phyloP scores from a whole-genome alignment of 1,140 invertebrate genomes.

The Uloborus diversus region DNA sequence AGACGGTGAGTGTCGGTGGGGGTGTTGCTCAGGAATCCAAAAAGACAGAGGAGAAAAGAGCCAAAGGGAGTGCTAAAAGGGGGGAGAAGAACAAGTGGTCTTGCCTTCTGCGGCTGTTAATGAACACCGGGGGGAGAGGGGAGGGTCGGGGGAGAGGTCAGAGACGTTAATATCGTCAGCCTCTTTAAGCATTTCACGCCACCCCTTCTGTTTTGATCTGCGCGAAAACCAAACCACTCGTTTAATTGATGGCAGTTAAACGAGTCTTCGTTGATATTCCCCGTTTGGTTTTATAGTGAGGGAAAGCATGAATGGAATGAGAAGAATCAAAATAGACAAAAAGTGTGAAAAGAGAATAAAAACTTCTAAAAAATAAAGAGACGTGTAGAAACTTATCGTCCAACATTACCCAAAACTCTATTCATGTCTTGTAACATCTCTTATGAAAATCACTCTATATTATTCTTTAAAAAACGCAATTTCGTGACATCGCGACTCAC shows the following conservation, averaged over 20 bases:
- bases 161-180: conserved; percentile 31
- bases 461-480: no score
- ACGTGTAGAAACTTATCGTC: no score
- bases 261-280: not conserved
- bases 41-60: conserved; percentile 6
- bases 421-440: no score
- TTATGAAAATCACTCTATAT: no score
- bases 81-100: conserved; percentile 39
- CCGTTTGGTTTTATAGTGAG: no score
- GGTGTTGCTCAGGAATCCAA: conserved; percentile 23
- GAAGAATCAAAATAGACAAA: no score
- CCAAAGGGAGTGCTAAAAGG: no score
- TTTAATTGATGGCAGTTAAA: conserved; percentile 38
- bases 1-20: not conserved
- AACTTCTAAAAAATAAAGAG: no score
- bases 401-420: no score
- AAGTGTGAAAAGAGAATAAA: no score
- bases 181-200: not conserved
- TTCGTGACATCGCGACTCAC: no score
- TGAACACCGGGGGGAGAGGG: conserved; percentile 30
- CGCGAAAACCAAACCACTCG: conserved; percentile 27
- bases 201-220: conserved; percentile 25
- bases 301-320: no score
- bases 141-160: conserved; percentile 1
- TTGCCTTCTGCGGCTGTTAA: conserved; percentile 44